Conservation (phyloP, 2,797 vertebrate genomes). For the Avahi laniger region DNA sequence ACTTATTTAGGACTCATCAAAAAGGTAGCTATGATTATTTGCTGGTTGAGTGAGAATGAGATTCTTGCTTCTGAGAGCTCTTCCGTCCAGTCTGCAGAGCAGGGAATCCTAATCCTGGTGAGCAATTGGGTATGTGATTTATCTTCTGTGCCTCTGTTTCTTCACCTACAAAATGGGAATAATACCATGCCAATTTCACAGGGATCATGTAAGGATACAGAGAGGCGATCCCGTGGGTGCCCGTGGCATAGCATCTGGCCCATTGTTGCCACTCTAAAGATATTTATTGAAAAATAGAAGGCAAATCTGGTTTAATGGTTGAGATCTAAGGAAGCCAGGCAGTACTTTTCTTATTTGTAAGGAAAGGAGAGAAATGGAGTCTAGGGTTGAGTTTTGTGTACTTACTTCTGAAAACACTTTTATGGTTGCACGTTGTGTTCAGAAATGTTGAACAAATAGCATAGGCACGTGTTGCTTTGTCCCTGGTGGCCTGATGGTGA, state of each 20-base stretch:
- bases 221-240: background rate
- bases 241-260: background rate
- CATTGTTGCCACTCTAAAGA: background rate
- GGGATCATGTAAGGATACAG: background rate
- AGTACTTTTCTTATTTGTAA: background rate
- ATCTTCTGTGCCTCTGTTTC: background rate
- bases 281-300: background rate
- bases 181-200: background rate
- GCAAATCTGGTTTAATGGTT: background rate
- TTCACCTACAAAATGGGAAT: conserved; percentile 23
- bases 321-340: background rate
- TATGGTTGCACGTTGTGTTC: conserved; percentile 61
- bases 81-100: background rate
- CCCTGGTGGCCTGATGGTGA: conserved; percentile 75
- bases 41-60: background rate
- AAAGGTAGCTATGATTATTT: background rate
- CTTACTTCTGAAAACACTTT: conserved; percentile 74
- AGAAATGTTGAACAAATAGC: conserved; percentile 69
- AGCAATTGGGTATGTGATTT: background rate
- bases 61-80: background rate
- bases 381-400: conserved; percentile 70
- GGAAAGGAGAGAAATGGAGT: conserved; percentile 35
- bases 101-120: background rate
- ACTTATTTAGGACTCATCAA: background rate
- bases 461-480: conserved; percentile 70